Conservation (phyloP, 2,797 vertebrate species). For the Catostomus latipinnis region DNA sequence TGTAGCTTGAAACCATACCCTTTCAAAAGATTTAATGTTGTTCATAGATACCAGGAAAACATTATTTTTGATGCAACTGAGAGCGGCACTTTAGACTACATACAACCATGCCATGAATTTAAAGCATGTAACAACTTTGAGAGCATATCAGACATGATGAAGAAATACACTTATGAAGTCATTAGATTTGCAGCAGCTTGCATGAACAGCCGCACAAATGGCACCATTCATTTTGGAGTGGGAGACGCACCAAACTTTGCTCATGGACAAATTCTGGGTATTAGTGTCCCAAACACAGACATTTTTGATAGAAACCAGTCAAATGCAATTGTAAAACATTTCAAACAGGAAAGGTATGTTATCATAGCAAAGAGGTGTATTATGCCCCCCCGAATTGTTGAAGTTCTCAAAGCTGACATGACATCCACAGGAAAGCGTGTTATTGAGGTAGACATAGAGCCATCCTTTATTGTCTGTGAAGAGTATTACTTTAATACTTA, state of each 20-base stretch:
- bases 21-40: conserved; percentile 66
- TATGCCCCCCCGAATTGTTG: conserved; percentile 71
- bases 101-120: conserved; percentile 76
- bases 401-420: conserved; percentile 67
- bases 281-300: conserved; percentile 63
- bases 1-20: conserved; percentile 68
- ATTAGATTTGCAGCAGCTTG: conserved; percentile 73
- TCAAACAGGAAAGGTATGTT: conserved; percentile 61
- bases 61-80: conserved; percentile 67
- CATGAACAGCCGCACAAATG: conserved; percentile 78
- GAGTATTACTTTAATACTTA: conserved; percentile 60
- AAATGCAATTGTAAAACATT: conserved; percentile 54
- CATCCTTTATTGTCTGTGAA: conserved; percentile 61
- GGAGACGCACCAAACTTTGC: conserved; percentile 59
- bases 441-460: conserved; percentile 77
- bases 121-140: conserved; percentile 66
- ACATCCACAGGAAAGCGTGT: conserved; percentile 69
- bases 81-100: conserved; percentile 65
- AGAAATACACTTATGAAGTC: conserved; percentile 67
- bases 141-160: conserved; percentile 48
- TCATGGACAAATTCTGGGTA: conserved; percentile 73
- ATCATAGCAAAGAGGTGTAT: conserved; percentile 65
- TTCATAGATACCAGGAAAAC: conserved; percentile 64
- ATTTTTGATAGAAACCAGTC: conserved; percentile 51
- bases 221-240: conserved; percentile 79